Percentiles rank a stretch among this genome's conserved stretches.
phyloP scores from a whole-genome alignment of 2,113 vertebrate genomes.

The Passer montanus region DNA sequence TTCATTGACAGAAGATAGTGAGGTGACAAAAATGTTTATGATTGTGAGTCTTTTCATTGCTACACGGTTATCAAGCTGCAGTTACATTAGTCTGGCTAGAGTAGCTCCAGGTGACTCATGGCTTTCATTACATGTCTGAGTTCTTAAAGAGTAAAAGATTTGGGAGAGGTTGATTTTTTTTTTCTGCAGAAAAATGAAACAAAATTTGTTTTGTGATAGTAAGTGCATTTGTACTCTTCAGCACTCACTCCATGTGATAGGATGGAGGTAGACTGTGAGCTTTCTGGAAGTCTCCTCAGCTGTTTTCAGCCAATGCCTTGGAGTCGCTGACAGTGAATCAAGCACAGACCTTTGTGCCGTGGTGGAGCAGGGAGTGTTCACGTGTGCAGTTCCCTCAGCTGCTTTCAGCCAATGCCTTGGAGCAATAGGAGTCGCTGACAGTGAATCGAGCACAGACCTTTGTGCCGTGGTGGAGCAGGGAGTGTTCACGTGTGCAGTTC shows the following conservation, averaged over 20 bases:
- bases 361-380: background rate
- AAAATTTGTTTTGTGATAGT: background rate
- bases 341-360: background rate
- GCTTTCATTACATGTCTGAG: background rate
- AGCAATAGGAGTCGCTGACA: background rate
- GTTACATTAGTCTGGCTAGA: background rate
- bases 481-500: background rate
- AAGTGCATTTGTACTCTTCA: background rate
- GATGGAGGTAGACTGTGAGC: background rate
- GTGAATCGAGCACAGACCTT: background rate
- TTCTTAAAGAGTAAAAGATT: background rate
- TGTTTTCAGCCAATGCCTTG: background rate
- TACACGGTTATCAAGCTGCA: background rate
- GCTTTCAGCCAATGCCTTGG: background rate
- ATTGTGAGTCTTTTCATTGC: background rate
- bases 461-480: background rate
- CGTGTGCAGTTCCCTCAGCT: background rate
- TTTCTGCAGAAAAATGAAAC: background rate
- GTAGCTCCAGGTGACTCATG: background rate
- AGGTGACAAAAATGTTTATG: slow-evolving; percentile 9
- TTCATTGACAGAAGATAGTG: background rate
- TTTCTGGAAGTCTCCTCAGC: background rate
- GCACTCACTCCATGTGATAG: background rate
- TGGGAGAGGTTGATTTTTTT: background rate
- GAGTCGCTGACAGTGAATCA: background rate